Conservation (phyloP, 2,888 invertebrate species). For the Platycnemis pennipes region DNA sequence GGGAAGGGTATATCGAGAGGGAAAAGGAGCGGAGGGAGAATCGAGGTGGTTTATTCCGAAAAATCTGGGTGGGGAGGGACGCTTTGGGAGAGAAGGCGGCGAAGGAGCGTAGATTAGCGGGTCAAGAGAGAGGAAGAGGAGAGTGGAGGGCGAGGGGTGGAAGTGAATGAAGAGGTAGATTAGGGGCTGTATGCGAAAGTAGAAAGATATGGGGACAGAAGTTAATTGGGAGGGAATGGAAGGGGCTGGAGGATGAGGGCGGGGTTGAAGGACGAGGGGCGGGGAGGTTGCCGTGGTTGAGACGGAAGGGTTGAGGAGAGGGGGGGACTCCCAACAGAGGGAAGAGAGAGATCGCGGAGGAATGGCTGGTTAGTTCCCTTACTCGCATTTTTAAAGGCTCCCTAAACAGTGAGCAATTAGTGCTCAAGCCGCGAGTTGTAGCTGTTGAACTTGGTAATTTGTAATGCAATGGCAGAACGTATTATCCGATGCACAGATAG, state of each 20-base stretch:
- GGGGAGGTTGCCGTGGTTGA: no score
- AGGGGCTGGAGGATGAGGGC: not conserved
- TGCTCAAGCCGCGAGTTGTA: not conserved
- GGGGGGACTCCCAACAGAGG: not conserved
- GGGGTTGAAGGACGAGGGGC: not conserved
- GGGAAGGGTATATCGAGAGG: not conserved
- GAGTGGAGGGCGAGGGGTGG: not conserved
- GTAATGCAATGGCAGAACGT: not conserved
- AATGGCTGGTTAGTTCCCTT: not conserved
- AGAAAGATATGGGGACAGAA: constrained; percentile 30
- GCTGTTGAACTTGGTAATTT: not conserved
- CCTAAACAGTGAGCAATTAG: not conserved
- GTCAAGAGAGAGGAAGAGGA: not conserved
- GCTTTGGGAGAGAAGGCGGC: not conserved
- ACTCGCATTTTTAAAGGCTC: not conserved
- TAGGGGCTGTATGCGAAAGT: constrained; percentile 32
- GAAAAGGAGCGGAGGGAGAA: not conserved
- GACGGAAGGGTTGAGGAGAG: not conserved
- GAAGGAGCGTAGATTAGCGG: constrained; percentile 26
- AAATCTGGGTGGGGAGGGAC: not conserved
- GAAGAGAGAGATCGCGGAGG: not conserved
- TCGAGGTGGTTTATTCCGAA: not conserved
- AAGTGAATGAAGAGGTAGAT: constrained; percentile 43
- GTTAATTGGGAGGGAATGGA: constrained; percentile 39
- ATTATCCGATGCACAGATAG: not conserved